Percentiles rank a stretch among this genome's conserved stretches.
Evolutionary conservation across 2,113 vertebrate species (phyloP).

Genomic region (Lepus europaeus): DNA sequence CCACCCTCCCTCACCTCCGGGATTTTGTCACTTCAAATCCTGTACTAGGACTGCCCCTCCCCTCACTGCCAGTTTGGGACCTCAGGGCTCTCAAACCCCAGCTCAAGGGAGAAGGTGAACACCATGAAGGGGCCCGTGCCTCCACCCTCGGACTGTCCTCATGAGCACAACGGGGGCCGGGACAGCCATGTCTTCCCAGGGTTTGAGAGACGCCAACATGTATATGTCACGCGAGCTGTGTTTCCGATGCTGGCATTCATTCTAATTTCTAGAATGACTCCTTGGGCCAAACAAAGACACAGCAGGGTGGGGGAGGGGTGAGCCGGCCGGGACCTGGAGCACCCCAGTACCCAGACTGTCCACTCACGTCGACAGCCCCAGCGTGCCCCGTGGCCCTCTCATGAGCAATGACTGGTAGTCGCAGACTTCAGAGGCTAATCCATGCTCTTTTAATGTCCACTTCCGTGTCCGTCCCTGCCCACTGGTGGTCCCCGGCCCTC

Average conservation of each 20-base stretch:
- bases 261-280: conserved; percentile 28
- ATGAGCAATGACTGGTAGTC: neutral
- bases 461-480: neutral
- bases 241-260: neutral
- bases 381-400: neutral
- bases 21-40: neutral
- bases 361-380: neutral
- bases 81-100: neutral
- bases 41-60: neutral
- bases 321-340: neutral
- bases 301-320: too few species aligned
- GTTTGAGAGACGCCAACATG: neutral
- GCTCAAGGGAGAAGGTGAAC: neutral
- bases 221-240: too few species aligned
- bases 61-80: neutral
- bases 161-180: accelerated
- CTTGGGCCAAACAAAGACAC: neutral
- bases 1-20: too few species aligned
- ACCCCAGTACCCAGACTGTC: neutral
- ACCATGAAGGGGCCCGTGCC: neutral
- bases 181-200: neutral
- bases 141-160: neutral
- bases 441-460: conserved; percentile 61
- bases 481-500: too few species aligned
- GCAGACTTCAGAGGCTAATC: neutral